Conservation (phyloP, 2,888 invertebrate genomes). For the Lycia hirtaria region DNA sequence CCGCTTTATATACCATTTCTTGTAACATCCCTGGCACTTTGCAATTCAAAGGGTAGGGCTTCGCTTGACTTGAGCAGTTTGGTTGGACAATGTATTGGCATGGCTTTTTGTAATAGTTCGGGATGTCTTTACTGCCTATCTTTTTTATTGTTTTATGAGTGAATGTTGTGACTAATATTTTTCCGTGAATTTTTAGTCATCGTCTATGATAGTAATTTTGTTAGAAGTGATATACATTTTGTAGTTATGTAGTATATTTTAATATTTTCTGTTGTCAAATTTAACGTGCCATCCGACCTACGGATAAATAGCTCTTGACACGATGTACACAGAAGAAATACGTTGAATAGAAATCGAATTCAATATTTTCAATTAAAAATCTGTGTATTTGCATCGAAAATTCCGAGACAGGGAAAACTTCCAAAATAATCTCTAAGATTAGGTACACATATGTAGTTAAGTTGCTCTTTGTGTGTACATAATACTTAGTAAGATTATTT, state of each 20-base stretch:
- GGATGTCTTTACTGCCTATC: slow-evolving; percentile 7
- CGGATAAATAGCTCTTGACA: no score
- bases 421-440: no score
- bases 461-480: no score
- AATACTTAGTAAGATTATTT: no score
- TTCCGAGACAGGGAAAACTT: no score
- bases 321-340: no score
- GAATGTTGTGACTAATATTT: not conserved
- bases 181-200: not conserved
- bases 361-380: no score
- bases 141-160: slow-evolving; percentile 6
- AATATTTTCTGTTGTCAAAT: no score
- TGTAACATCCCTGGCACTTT: slow-evolving; percentile 61
- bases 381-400: no score
- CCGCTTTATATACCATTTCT: slow-evolving; percentile 62
- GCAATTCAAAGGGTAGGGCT: slow-evolving; percentile 68
- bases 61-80: slow-evolving; percentile 55
- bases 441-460: no score
- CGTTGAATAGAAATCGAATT: no score
- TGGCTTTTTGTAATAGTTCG: slow-evolving; percentile 33
- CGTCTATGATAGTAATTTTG: not conserved
- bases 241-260: not conserved
- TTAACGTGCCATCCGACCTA: no score
- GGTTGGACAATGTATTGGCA: slow-evolving; percentile 53
- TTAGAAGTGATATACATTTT: not conserved